A percentile compares a stretch with the other conserved stretches of the same genome.
phyloP scores from a whole-genome alignment of 2,113 vertebrate species.

The Mormyrus iriodes region DNA sequence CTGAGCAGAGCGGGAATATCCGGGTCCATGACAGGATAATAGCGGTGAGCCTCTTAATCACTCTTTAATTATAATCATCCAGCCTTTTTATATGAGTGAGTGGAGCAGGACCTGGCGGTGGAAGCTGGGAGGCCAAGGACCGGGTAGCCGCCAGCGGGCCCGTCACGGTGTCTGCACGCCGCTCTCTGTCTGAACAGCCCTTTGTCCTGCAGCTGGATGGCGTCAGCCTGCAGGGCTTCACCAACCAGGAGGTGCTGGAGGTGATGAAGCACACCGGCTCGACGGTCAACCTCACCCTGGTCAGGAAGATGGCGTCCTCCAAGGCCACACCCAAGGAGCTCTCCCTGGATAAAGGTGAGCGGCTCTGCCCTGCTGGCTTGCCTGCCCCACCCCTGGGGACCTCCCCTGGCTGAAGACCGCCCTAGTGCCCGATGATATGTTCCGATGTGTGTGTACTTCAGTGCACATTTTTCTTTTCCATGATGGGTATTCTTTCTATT shows the following conservation, averaged over 20 bases:
- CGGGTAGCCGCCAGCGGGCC: neutral
- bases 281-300: slow-evolving; percentile 73
- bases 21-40: slow-evolving; percentile 74
- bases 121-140: neutral
- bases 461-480: neutral
- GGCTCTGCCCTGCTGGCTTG: neutral
- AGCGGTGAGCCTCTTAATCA: slow-evolving; percentile 62
- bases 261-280: slow-evolving; percentile 74
- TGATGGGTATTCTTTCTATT: neutral
- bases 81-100: neutral
- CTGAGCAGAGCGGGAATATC: slow-evolving; percentile 73
- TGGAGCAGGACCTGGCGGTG: neutral
- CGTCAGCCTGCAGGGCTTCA: slow-evolving; percentile 77
- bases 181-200: neutral
- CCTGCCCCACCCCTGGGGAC: neutral
- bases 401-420: neutral
- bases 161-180: neutral
- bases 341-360: slow-evolving; percentile 66
- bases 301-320: slow-evolving; percentile 58
- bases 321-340: slow-evolving; percentile 40
- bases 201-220: slow-evolving; percentile 69
- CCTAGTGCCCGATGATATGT: neutral
- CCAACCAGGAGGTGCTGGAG: slow-evolving; percentile 84
- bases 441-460: neutral
- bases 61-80: slow-evolving; percentile 38